Evolutionary conservation across 2,888 invertebrate genomes (phyloP).

Genomic region (Yponomeuta sedellus): DNA sequence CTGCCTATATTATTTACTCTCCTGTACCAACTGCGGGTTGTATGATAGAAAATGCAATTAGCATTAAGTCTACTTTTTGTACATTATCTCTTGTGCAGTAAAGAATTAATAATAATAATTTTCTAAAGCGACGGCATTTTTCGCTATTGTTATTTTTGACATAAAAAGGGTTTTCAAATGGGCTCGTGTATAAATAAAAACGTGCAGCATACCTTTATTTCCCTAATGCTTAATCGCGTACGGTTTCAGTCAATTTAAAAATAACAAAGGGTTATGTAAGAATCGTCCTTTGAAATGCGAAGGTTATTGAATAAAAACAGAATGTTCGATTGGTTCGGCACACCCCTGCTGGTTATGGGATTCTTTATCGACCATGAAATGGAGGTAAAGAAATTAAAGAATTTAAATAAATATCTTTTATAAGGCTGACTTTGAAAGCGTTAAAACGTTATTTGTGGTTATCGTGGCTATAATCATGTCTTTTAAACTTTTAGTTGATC

Average conservation of each 20-base stretch:
- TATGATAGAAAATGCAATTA: no score
- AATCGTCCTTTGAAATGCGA: conserved; percentile 45
- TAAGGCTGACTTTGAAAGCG: neutral
- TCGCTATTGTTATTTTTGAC: neutral
- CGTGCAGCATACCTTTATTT: conserved; percentile 2
- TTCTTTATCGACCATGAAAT: conserved; percentile 59
- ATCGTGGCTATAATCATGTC: conserved; percentile 8
- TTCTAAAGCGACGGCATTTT: neutral
- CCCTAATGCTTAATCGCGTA: conserved; percentile 30
- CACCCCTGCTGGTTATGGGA: conserved; percentile 47
- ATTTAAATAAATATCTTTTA: conserved; percentile 25
- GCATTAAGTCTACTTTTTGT: no score
- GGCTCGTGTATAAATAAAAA: conserved; percentile 9
- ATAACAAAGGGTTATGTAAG: conserved; percentile 56
- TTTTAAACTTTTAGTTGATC: conserved; percentile 6
- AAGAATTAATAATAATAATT: neutral
- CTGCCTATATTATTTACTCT: no score
- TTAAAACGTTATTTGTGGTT: conserved; percentile 21
- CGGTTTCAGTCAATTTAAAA: conserved; percentile 54
- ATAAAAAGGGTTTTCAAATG: neutral
- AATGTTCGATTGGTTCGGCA: conserved; percentile 42
- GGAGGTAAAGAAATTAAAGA: conserved; percentile 45
- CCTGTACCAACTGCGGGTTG: no score
- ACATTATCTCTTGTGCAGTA: no score
- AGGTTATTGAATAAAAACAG: conserved; percentile 59